phyloP scores from a whole-genome alignment of 2,888 invertebrate species.

The Cyrtodaria siliqua region DNA sequence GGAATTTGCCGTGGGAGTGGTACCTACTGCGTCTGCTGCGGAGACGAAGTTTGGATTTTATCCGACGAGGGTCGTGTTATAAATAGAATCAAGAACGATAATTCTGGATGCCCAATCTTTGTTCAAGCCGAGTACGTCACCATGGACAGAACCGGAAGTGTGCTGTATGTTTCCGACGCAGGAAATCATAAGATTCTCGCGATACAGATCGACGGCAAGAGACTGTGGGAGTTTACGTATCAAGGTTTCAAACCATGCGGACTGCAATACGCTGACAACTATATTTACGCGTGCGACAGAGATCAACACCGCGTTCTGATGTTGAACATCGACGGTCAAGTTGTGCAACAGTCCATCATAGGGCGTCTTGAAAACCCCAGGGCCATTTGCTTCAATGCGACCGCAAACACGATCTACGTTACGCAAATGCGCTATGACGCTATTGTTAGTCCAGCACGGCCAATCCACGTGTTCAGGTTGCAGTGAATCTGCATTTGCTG shows the following conservation, averaged over 20 bases:
- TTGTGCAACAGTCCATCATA: constrained; percentile 53
- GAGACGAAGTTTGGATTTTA: constrained; percentile 55
- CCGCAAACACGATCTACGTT: constrained; percentile 33
- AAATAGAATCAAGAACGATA: constrained; percentile 45
- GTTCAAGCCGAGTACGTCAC: constrained; percentile 58
- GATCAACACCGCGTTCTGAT: constrained; percentile 56
- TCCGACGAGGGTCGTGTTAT: constrained; percentile 57
- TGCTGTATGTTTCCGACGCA: constrained; percentile 49
- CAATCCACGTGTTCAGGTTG: constrained; percentile 50
- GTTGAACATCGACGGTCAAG: constrained; percentile 48
- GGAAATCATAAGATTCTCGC: constrained; percentile 50
- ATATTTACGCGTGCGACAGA: constrained; percentile 52
- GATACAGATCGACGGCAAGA: constrained; percentile 46
- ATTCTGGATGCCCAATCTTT: constrained; percentile 38
- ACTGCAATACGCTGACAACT: constrained; percentile 36
- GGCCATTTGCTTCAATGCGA: constrained; percentile 42
- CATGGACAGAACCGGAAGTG: constrained; percentile 33
- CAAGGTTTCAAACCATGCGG: constrained; percentile 58
- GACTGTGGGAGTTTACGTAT: constrained; percentile 57
- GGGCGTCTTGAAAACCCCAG: constrained; percentile 57
- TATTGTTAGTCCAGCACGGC: constrained; percentile 40
- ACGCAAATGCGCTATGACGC: constrained; percentile 60
- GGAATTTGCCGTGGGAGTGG: constrained; percentile 56
- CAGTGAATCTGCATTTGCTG: too few relatives aligned
- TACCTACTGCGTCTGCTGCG: constrained; percentile 56